Conservation (phyloP, 2,113 vertebrate species). For the Mobula hypostoma region DNA sequence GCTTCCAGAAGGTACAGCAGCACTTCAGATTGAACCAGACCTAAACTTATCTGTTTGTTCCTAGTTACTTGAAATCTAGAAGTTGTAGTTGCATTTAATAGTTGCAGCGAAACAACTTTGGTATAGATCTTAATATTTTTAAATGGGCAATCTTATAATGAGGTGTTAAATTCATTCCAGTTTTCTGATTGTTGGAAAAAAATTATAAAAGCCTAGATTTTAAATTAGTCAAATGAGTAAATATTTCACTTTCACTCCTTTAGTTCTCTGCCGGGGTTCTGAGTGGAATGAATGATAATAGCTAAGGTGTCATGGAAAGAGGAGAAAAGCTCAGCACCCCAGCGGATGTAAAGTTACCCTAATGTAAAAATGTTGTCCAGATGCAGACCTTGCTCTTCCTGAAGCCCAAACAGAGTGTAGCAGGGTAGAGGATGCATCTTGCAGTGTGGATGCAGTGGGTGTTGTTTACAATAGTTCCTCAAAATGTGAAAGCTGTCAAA, state of each 20-base stretch:
- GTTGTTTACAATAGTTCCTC: neutral
- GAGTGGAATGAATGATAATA: neutral
- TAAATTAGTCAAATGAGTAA: conserved; percentile 8
- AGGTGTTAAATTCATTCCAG: neutral
- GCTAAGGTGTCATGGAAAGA: neutral
- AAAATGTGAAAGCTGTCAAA: conserved; percentile 8
- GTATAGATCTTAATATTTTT: neutral
- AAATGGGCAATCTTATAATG: neutral
- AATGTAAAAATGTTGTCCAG: neutral
- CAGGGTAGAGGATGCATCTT: neutral
- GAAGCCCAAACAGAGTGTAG: neutral
- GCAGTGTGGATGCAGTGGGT: neutral
- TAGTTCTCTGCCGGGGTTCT: neutral
- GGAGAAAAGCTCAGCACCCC: neutral
- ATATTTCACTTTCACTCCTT: neutral
- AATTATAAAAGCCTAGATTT: neutral
- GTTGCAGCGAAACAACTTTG: neutral
- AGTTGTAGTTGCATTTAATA: neutral
- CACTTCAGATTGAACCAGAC: neutral
- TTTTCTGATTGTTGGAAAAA: conserved; percentile 1
- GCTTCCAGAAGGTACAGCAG: neutral
- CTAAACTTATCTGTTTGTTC: neutral
- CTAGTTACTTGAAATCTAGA: neutral
- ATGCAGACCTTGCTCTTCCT: neutral
- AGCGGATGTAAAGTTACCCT: no score